A percentile compares a stretch with the other conserved stretches of the same genome.
Conservation (phyloP, 2,888 invertebrate genomes). For the Gandaritis pyraliata region DNA sequence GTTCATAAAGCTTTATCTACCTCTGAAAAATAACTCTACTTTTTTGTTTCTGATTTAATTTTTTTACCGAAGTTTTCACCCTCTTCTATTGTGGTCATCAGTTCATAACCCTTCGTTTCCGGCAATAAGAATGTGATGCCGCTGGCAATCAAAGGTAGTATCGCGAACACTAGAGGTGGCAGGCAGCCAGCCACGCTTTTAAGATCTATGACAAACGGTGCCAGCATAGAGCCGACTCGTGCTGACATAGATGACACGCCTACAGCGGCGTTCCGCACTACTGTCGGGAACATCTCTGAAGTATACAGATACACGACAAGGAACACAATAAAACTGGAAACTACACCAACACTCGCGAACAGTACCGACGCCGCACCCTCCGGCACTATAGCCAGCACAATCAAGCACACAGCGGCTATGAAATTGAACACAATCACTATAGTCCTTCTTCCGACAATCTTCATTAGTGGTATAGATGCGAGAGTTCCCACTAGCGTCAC, state of each 20-base stretch:
- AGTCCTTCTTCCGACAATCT: constrained; percentile 86
- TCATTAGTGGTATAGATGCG: constrained; percentile 86
- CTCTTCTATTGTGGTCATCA: constrained; percentile 92
- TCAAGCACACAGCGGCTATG: constrained; percentile 84
- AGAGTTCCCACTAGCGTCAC: constrained; percentile 86
- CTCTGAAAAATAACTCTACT: constrained; percentile 1
- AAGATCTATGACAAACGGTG: constrained; percentile 90
- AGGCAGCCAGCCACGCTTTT: constrained; percentile 80
- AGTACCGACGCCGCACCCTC: constrained; percentile 75
- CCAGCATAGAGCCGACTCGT: constrained; percentile 92
- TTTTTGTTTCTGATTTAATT: constrained; percentile 15
- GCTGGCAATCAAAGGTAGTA: constrained; percentile 85
- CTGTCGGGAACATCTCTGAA: constrained; percentile 94
- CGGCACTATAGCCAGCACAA: constrained; percentile 84
- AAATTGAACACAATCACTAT: constrained; percentile 87
- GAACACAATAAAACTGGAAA: constrained; percentile 93
- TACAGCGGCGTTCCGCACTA: constrained; percentile 93
- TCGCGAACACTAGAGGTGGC: constrained; percentile 89
- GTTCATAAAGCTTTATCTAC: too few relatives aligned
- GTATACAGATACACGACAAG: constrained; percentile 94
- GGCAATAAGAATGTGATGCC: constrained; percentile 87
- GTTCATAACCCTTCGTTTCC: constrained; percentile 89
- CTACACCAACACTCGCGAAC: constrained; percentile 89
- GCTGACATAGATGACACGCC: constrained; percentile 96
- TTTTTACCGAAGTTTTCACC: constrained; percentile 86